Evolutionary conservation across 2,888 invertebrate species (phyloP).

Genomic region (Leptarthrus brevirostris): DNA sequence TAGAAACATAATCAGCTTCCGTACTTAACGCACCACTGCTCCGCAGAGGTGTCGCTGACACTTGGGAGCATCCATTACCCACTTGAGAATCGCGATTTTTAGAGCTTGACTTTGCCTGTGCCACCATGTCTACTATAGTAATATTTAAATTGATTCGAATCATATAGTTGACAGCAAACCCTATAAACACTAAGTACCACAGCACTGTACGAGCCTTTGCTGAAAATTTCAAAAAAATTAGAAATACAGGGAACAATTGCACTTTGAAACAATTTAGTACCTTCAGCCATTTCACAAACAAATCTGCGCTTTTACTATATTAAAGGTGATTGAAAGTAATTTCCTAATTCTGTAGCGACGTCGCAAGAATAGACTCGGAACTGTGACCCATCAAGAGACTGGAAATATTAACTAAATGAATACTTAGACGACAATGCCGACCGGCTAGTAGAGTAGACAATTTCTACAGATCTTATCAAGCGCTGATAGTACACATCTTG

Average conservation of each 20-base stretch:
- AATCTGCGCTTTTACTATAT: not conserved
- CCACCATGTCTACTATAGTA: constrained; percentile 75
- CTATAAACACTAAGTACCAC: constrained; percentile 74
- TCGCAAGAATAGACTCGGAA: not conserved
- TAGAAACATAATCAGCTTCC: not conserved
- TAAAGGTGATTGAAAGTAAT: constrained; percentile 8
- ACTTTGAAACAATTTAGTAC: constrained; percentile 11
- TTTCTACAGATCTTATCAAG: constrained; percentile 28
- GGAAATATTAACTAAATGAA: constrained; percentile 10
- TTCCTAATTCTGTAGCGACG: not conserved
- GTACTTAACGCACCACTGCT: too few species aligned
- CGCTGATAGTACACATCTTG: constrained; percentile 30
- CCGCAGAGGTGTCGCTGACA: not conserved
- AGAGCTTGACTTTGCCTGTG: not conserved
- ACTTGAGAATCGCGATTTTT: not conserved
- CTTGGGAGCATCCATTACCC: not conserved
- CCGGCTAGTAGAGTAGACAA: constrained; percentile 12
- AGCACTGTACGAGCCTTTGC: constrained; percentile 68
- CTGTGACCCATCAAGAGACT: not conserved
- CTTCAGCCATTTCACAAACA: constrained; percentile 17
- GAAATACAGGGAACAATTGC: not conserved
- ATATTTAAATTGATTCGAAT: constrained; percentile 75
- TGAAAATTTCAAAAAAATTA: constrained; percentile 49
- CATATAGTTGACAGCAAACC: constrained; percentile 78
- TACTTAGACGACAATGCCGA: constrained; percentile 9